Conservation (phyloP, 1,140 invertebrate genomes). For the Sarcophaga peregrina region DNA sequence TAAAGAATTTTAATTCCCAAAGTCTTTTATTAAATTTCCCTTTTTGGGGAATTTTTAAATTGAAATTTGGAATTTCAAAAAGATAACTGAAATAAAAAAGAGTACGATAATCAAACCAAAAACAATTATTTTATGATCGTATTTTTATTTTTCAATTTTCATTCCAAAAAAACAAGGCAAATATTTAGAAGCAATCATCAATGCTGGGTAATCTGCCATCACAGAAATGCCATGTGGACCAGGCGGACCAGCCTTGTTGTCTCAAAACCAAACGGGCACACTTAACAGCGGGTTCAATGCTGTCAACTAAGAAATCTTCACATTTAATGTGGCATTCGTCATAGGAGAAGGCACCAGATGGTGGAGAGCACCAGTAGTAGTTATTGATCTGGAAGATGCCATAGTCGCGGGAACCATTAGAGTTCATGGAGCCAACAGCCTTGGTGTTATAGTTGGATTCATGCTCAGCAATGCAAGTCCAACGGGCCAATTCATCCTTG, state of each 20-base stretch:
- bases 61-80: no score
- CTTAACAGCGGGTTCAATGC: conserved; percentile 48
- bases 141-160: no score
- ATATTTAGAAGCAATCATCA: conserved; percentile 50
- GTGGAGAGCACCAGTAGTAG: conserved; percentile 55
- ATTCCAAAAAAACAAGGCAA: no score
- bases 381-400: conserved; percentile 61
- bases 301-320: background rate
- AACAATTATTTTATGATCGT: no score
- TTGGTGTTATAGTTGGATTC: conserved; percentile 24
- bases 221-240: conserved; percentile 54
- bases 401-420: conserved; percentile 53
- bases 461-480: conserved; percentile 44
- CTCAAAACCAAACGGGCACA: conserved; percentile 51
- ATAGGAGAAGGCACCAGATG: conserved; percentile 48
- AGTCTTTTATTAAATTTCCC: no score
- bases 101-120: no score
- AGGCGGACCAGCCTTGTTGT: conserved; percentile 54
- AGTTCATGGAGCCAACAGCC: conserved; percentile 49
- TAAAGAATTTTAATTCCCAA: no score
- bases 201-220: conserved; percentile 51
- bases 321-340: conserved; percentile 37
- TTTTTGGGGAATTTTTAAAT: no score
- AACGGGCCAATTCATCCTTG: conserved; percentile 36
- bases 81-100: no score